These are phyloP conservation scores for Nesogale talazaci DNA, from an alignment of 2,113 vertebrate genomes.

Conservation along the genomic window DNA sequence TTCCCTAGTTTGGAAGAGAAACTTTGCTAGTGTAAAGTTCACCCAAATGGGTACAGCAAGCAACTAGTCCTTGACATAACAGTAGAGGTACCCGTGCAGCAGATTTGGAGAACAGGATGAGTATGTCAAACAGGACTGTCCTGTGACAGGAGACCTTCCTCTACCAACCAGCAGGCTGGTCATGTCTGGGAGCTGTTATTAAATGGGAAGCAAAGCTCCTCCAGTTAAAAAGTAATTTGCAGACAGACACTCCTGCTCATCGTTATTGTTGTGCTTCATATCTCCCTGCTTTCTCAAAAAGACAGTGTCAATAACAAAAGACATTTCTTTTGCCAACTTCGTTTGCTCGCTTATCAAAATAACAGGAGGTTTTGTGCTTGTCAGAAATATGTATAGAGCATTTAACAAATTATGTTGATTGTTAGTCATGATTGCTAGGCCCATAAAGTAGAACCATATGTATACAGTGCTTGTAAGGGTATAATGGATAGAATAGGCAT, in stretches of 20 bases:
- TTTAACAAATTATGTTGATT: constrained; percentile 7
- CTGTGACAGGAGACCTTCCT: constrained; percentile 62
- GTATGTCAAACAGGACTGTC: constrained; percentile 35
- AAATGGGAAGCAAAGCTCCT: constrained; percentile 39
- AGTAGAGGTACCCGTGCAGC: not conserved
- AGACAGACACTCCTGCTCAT: constrained; percentile 37
- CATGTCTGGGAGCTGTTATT: constrained; percentile 30
- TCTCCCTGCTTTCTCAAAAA: not conserved
- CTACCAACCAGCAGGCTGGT: constrained; percentile 26
- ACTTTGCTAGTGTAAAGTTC: not conserved
- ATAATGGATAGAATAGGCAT: not conserved
- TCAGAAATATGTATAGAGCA: not conserved
- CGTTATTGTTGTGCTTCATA: not conserved
- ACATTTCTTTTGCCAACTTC: not conserved
- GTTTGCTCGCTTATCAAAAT: constrained; percentile 33
- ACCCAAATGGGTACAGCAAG: not conserved
- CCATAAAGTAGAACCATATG: not conserved
- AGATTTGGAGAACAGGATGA: not conserved
- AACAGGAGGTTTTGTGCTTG: not conserved
- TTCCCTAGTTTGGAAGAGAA: not conserved
- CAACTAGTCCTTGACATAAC: not conserved
- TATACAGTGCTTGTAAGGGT: not conserved
- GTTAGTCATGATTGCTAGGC: not conserved
- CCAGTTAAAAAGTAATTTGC: constrained; percentile 58
- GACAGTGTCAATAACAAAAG: constrained; percentile 25